Conservation (phyloP, 2,888 invertebrate species). For the Molanna angustata region DNA sequence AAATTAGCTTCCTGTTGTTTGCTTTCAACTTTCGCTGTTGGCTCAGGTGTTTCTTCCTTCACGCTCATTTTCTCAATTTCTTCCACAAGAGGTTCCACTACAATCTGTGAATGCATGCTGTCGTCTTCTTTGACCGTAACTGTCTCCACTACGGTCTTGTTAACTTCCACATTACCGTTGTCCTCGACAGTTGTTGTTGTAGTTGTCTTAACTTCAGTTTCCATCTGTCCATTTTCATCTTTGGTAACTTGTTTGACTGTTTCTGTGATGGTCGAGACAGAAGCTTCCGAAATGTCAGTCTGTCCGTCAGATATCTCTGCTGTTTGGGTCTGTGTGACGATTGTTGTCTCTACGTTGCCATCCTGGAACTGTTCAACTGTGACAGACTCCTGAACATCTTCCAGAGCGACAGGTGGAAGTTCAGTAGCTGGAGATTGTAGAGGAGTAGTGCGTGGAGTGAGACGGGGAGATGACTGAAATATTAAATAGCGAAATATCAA, state of each 20-base stretch:
- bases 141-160: constrained; percentile 37
- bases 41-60: constrained; percentile 36
- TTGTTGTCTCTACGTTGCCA: constrained; percentile 29
- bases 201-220: constrained; percentile 17
- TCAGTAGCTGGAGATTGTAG: constrained; percentile 56
- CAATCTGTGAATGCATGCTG: constrained; percentile 27
- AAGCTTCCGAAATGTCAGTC: constrained; percentile 1
- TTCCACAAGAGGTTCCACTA: constrained; percentile 31
- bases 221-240: constrained; percentile 40
- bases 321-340: constrained; percentile 1
- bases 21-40: constrained; percentile 38
- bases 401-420: constrained; percentile 39
- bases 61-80: constrained; percentile 39
- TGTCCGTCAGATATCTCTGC: not conserved
- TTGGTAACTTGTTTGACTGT: constrained; percentile 41
- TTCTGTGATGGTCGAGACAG: constrained; percentile 21
- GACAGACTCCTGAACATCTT: constrained; percentile 31
- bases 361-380: constrained; percentile 42
- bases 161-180: constrained; percentile 33
- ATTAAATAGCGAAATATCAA: no score
- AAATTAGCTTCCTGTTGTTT: constrained; percentile 41
- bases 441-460: constrained; percentile 53
- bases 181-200: constrained; percentile 26
- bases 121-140: constrained; percentile 33
- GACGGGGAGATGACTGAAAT: constrained; percentile 42